Conservation (phyloP, 2,888 invertebrate genomes). For the Morpho helenor region DNA sequence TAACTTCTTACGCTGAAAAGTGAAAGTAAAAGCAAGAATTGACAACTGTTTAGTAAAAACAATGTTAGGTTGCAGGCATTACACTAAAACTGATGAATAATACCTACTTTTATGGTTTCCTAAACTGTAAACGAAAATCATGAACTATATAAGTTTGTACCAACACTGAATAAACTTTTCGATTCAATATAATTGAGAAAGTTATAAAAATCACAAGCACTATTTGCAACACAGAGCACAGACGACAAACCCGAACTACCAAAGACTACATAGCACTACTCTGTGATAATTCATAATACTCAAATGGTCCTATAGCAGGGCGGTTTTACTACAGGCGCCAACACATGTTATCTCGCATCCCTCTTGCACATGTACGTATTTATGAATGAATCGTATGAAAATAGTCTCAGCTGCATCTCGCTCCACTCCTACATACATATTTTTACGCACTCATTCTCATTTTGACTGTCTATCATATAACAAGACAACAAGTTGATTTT, state of each 20-base stretch:
- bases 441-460: no score
- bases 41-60: constrained; percentile 25
- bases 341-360: no score
- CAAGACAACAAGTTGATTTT: no score
- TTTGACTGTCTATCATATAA: no score
- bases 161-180: constrained; percentile 9
- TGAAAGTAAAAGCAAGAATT: constrained; percentile 34
- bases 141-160: constrained; percentile 5
- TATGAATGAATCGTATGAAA: no score
- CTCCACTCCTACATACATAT: no score
- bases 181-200: constrained; percentile 13
- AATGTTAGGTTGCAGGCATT: constrained; percentile 2
- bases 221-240: not conserved
- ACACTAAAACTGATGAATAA: not conserved
- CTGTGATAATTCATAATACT: no score
- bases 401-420: no score
- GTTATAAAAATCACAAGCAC: constrained; percentile 22
- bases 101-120: constrained; percentile 16
- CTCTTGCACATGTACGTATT: no score
- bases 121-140: constrained; percentile 8
- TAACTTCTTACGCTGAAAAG: constrained; percentile 29
- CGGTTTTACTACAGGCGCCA: no score
- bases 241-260: not conserved
- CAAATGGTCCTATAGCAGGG: no score
- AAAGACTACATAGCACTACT: no score